A percentile compares a stretch with the other conserved stretches of the same genome.
Evolutionary conservation across 2,113 vertebrate species (phyloP).

Genomic region (Sinocyclocheilus maitianheensis): DNA sequence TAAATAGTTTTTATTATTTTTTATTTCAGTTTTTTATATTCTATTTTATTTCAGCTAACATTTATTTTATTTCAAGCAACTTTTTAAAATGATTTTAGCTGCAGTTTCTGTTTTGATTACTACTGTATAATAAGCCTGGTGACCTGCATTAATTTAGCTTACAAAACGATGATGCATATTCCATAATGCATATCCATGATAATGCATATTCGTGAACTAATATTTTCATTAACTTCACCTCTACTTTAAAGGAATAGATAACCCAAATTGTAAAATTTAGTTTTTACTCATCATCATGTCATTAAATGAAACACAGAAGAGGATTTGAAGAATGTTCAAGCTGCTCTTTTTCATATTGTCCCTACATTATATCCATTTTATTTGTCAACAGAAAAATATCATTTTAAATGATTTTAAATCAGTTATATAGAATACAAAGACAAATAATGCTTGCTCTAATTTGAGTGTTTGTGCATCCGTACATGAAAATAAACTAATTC

Average conservation of each 20-base stretch:
- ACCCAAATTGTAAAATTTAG: background rate
- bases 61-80: too few relatives aligned
- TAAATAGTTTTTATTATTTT: too few relatives aligned
- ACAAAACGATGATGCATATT: background rate
- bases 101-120: background rate
- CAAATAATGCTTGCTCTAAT: background rate
- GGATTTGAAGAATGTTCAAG: background rate
- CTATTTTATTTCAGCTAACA: background rate
- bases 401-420: background rate
- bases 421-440: background rate
- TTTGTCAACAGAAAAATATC: background rate
- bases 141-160: background rate
- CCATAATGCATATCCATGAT: background rate
- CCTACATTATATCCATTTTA: background rate
- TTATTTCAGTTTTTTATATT: too few relatives aligned
- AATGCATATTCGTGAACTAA: background rate
- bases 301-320: background rate
- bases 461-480: background rate
- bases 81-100: background rate
- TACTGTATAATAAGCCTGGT: too few relatives aligned
- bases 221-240: background rate
- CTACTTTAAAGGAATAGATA: background rate
- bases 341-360: background rate
- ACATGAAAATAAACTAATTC: background rate
- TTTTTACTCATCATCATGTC: background rate